Percentiles rank a stretch among this genome's conserved stretches.
These are phyloP conservation scores for Rhopalosiphum nymphaeae DNA, from an alignment of 2,888 invertebrate genomes.

Conservation along the genomic window DNA sequence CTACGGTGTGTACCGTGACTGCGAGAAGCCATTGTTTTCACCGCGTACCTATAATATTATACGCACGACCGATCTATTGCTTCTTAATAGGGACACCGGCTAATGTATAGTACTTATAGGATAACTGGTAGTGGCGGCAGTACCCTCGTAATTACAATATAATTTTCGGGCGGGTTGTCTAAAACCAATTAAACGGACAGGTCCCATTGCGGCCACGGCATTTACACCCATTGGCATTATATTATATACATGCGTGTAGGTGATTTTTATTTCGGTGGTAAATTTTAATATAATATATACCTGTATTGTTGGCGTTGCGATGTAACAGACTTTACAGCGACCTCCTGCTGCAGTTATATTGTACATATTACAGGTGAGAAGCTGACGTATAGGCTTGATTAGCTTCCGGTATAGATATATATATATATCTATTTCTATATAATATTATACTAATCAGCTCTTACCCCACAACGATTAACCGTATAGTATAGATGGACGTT, in stretches of 20 bases:
- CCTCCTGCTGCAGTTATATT: conserved; percentile 11
- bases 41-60: background rate
- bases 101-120: conserved; percentile 1
- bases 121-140: background rate
- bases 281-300: background rate
- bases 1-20: conserved; percentile 39
- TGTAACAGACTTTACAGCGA: background rate
- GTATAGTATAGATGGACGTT: background rate
- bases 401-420: conserved; percentile 46
- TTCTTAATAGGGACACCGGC: conserved; percentile 20
- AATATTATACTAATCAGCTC: background rate
- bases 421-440: too few relatives aligned
- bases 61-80: conserved; percentile 14
- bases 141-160: conserved; percentile 54
- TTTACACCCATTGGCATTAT: conserved; percentile 27
- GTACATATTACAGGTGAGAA: background rate
- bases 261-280: conserved; percentile 11
- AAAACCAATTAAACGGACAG: conserved; percentile 57
- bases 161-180: conserved; percentile 46
- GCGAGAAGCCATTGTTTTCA: conserved; percentile 49
- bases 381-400: conserved; percentile 36
- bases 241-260: background rate
- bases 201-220: background rate
- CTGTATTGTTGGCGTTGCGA: background rate
- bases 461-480: background rate